A percentile compares a stretch with the other conserved stretches of the same genome.
Conservation (phyloP, 1,140 invertebrate genomes). For the Drosophila willistoni region DNA sequence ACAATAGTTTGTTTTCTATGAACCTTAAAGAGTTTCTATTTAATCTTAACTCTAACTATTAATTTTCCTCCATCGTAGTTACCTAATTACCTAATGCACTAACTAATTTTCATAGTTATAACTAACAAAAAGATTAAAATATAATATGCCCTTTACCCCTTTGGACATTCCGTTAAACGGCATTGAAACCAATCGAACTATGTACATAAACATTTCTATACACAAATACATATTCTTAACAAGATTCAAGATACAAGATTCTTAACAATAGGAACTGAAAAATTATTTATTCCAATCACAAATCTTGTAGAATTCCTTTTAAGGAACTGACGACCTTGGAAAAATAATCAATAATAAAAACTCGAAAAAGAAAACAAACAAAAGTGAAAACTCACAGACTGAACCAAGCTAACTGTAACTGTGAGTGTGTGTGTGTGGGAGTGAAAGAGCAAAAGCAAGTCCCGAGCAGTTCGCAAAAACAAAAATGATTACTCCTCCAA, state of each 20-base stretch:
- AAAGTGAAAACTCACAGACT: constrained; percentile 35
- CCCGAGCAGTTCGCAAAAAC: not conserved
- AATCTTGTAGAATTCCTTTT: not conserved
- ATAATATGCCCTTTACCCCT: too few relatives aligned
- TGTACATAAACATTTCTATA: not conserved
- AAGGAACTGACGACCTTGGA: constrained; percentile 50
- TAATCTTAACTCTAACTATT: too few relatives aligned
- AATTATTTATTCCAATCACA: constrained; percentile 39
- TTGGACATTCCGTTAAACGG: too few relatives aligned
- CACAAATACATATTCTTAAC: not conserved
- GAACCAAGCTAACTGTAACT: not conserved
- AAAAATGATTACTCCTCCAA: not conserved
- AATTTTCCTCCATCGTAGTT: too few relatives aligned
- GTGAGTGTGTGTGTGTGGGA: not conserved
- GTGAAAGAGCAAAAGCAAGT: not conserved
- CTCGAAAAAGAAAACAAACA: constrained; percentile 47
- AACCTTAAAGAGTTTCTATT: too few relatives aligned
- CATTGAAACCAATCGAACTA: too few relatives aligned
- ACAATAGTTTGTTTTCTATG: too few relatives aligned
- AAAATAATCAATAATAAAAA: constrained; percentile 65
- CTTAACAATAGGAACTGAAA: not conserved
- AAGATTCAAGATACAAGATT: not conserved
- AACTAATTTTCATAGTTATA: too few relatives aligned
- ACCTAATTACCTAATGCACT: too few relatives aligned
- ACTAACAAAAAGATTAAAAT: too few relatives aligned